Evolutionary conservation across 30 jellyfish, hydroid and myxozoan species (phyloP).

Genomic region (Hydra vulgaris): DNA sequence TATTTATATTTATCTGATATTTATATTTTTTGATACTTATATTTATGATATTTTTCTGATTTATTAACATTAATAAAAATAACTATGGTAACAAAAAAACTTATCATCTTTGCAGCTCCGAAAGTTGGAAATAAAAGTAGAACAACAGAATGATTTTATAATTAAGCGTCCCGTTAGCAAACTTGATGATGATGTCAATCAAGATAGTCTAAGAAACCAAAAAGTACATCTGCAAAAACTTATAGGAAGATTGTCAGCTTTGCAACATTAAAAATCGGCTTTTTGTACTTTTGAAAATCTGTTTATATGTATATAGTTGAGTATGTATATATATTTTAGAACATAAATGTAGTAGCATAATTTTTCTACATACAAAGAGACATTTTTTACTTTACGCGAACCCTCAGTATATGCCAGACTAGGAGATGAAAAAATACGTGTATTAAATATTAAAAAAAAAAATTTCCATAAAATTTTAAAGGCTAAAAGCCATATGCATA

Average conservation of each 20-base stretch:
- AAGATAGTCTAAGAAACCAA: slow-evolving; percentile 60
- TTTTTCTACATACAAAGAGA: no score
- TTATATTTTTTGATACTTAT: no score
- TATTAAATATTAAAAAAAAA: no score
- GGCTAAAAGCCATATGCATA: no score
- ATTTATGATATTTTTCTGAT: no score
- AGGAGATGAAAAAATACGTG: no score
- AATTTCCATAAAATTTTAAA: no score
- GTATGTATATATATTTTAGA: neutral
- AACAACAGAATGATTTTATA: slow-evolving; percentile 32
- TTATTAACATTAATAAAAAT: no score
- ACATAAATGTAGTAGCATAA: no score
- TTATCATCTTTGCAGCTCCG: slow-evolving; percentile 28
- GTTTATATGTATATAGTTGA: neutral
- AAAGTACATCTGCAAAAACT: slow-evolving; percentile 80
- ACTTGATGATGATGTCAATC: neutral
- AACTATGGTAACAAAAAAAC: neutral
- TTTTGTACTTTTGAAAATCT: neutral
- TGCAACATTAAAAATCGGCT: neutral
- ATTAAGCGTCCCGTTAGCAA: slow-evolving; percentile 28
- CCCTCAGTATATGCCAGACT: no score
- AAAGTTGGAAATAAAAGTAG: slow-evolving; percentile 49
- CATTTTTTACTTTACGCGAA: no score
- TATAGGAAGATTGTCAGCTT: slow-evolving; percentile 69
- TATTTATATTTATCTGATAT: no score